Base-by-base conservation (phyloP, 2,797 vertebrate species). In the Thamnophis elegans region DNA sequence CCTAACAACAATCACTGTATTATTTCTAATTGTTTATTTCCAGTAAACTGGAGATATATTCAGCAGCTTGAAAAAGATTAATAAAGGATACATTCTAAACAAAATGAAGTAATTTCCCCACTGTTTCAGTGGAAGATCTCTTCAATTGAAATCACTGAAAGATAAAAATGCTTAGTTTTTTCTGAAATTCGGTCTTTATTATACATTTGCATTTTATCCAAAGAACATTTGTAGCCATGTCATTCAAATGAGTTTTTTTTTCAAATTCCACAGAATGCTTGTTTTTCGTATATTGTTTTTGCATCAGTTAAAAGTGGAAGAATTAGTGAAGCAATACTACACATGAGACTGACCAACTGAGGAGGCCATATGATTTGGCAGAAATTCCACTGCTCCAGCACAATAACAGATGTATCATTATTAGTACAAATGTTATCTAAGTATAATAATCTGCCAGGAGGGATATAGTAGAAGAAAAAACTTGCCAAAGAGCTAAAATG, bases 101-200 rank as follows among this genome's bases (percentile, higher is more conserved):
- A 89, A 92, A 56, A 28, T 47, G 32, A 36, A 90, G 32, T 2
- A 90, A 22, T 86, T 88, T 82, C 5, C 56, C 86, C 92, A 93
- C 18, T 89, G 32, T 88, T 95, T 92, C 93, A 65, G 14, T 42
- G n/a, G 47, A 62, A 92, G 47, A 62, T 25, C 36, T 51, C 26
- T 92, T 73, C 32, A 25, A 92, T 4, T 59, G 22, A 78, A 58
- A 88, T 47, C 0, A 2, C 20, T 59, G 65, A 47, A 56, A 82
- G 13, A 62, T 68, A 26, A 53, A 90, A 90, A 55, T 18, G 22
- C 20, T 68, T 36, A 86, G 22, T 42, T 82, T 60, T 7, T 85
- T 6, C 13, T 18, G 8, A n/a, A 51, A 62, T 85, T 3, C 3
- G 0, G 16, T 85, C 26, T 59, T 91, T 85, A 53, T 60, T 32